Percentiles rank a stretch among this genome's conserved stretches.
Conservation (phyloP, 2,797 vertebrate genomes). For the Poecilia wingei region DNA sequence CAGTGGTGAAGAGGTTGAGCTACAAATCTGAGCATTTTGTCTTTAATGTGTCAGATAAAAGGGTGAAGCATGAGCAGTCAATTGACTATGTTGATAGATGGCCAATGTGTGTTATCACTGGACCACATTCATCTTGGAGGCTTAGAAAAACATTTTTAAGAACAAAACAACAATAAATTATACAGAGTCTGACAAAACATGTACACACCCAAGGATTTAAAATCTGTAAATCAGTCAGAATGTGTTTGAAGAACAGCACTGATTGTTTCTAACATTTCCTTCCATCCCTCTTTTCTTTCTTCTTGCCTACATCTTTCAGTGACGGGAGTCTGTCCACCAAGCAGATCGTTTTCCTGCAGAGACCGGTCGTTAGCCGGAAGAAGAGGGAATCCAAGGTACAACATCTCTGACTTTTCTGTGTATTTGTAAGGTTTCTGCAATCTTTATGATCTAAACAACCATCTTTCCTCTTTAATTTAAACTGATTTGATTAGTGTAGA, state of each 20-base stretch:
- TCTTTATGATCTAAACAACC: background rate
- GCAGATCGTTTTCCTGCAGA: constrained; percentile 98
- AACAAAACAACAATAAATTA: constrained; percentile 26
- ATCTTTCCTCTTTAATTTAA: background rate
- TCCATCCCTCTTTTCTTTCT: constrained; percentile 11
- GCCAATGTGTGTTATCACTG: constrained; percentile 9
- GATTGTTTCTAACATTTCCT: constrained; percentile 8
- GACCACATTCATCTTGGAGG: constrained; percentile 13
- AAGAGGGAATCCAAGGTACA: constrained; percentile 93
- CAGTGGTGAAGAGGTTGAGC: constrained; percentile 24
- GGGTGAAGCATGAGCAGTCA: constrained; percentile 26
- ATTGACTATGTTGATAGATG: constrained; percentile 36
- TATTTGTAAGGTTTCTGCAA: constrained; percentile 15
- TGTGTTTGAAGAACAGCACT: background rate
- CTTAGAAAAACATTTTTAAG: constrained; percentile 3
- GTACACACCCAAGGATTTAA: background rate
- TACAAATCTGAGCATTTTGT: constrained; percentile 25
- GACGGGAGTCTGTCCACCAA: constrained; percentile 96
- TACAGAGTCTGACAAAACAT: constrained; percentile 6
- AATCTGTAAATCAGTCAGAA: background rate
- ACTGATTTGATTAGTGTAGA: background rate
- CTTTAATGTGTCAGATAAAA: constrained; percentile 54
- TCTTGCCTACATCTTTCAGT: constrained; percentile 74
- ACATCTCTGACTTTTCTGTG: constrained; percentile 50
- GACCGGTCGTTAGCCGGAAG: constrained; percentile 92